A percentile compares a stretch with the other conserved stretches of the same genome.
Evolutionary conservation across 2,888 invertebrate species (phyloP).

Genomic region (Dynastes grantii): DNA sequence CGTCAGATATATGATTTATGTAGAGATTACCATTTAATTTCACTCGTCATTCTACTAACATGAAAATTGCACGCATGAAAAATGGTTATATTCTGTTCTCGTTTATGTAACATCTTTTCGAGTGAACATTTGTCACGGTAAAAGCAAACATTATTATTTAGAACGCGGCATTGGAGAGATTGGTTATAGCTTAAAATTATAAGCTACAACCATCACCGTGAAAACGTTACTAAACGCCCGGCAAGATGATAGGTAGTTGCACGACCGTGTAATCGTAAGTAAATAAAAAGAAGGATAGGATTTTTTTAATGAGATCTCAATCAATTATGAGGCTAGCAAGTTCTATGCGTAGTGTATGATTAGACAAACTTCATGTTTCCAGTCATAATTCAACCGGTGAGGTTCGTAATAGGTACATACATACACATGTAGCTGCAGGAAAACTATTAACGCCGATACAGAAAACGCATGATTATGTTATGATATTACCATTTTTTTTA

Average conservation of each 20-base stretch:
- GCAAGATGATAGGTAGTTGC: neutral
- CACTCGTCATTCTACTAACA: no score
- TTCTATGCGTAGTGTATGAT: slow-evolving; percentile 11
- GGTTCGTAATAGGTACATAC: no score
- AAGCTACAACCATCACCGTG: neutral
- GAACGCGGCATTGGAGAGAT: slow-evolving; percentile 8
- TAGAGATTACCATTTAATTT: no score
- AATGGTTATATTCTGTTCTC: no score
- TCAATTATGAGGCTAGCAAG: slow-evolving; percentile 21
- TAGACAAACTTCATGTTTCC: slow-evolving; percentile 14
- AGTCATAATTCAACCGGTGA: slow-evolving; percentile 5
- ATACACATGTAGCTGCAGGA: no score
- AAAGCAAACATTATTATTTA: slow-evolving; percentile 20
- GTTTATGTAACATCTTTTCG: no score
- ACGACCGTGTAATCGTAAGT: slow-evolving; percentile 3
- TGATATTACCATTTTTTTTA: no score
- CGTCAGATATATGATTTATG: no score
- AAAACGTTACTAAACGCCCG: slow-evolving; percentile 1
- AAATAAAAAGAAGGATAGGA: slow-evolving; percentile 20
- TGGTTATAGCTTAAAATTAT: slow-evolving; percentile 32
- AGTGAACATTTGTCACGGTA: neutral
- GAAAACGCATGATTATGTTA: no score
- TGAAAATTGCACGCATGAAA: no score
- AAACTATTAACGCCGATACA: no score
- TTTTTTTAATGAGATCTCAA: slow-evolving; percentile 40